phyloP scores from a whole-genome alignment of 2,113 vertebrate species.

The Saccopteryx bilineata region DNA sequence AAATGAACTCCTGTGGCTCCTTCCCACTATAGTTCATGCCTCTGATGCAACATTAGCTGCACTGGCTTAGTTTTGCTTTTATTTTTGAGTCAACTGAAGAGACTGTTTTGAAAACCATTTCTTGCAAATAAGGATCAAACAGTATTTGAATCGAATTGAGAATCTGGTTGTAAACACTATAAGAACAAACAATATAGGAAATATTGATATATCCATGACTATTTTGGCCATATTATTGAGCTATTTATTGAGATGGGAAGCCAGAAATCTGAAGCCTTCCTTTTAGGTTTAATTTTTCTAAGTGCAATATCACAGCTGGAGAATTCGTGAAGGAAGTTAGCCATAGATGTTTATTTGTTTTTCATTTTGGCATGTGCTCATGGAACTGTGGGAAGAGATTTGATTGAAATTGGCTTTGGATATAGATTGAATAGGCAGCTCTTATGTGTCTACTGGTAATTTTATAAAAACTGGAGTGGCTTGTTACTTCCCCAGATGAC shows the following conservation, averaged over 20 bases:
- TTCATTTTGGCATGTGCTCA: background rate
- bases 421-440: background rate
- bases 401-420: slow-evolving; percentile 9
- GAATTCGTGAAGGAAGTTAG: slow-evolving; percentile 9
- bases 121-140: background rate
- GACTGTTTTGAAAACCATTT: slow-evolving; percentile 13
- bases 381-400: background rate
- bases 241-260: background rate
- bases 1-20: background rate
- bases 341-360: no score
- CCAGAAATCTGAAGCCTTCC: background rate
- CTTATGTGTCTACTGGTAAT: background rate
- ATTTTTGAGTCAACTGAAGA: slow-evolving; percentile 18
- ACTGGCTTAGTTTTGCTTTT: background rate
- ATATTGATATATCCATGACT: background rate
- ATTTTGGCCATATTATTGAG: background rate
- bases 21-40: background rate
- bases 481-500: background rate
- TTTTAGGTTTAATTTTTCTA: slow-evolving; percentile 40
- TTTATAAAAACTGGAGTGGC: background rate
- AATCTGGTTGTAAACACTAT: background rate
- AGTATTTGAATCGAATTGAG: background rate
- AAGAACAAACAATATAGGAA: background rate
- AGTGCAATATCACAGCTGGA: background rate
- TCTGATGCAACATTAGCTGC: background rate